A percentile compares a stretch with the other conserved stretches of the same genome.
These are phyloP conservation scores for Clarias batrachus DNA, from an alignment of 2,113 vertebrate genomes.

Conservation along the genomic window DNA sequence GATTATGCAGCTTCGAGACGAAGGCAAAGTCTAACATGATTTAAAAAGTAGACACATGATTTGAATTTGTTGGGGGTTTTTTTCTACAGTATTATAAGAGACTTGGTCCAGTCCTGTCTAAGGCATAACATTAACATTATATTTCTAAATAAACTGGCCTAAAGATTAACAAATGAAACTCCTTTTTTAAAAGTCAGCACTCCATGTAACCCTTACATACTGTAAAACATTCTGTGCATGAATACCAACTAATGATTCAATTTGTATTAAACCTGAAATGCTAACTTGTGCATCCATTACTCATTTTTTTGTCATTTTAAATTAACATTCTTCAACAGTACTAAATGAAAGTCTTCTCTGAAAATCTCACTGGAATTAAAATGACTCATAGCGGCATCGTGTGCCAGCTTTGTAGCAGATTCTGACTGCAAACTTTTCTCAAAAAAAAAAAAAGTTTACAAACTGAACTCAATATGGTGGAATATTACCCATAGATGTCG, in stretches of 20 bases:
- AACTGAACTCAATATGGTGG: neutral
- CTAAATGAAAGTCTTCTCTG: neutral
- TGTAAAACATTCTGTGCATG: neutral
- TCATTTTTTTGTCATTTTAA: neutral
- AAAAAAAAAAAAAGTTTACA: neutral
- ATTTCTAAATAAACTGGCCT: no score
- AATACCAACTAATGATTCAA: neutral
- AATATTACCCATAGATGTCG: neutral
- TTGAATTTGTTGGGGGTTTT: no score
- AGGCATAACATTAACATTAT: no score
- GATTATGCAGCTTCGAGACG: neutral
- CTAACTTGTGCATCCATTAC: neutral
- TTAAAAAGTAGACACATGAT: no score
- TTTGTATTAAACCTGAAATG: neutral
- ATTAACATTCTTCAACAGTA: neutral
- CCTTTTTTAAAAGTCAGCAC: neutral
- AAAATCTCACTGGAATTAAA: neutral
- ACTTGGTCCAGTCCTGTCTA: no score
- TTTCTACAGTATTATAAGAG: no score
- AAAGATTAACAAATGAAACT: no score
- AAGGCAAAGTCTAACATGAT: neutral
- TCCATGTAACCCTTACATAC: neutral
- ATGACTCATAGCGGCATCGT: neutral
- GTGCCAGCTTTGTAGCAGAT: neutral
- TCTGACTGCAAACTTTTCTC: no score